Conservation (phyloP, 2,797 vertebrate genomes). For the Phalloptychus januarius region DNA sequence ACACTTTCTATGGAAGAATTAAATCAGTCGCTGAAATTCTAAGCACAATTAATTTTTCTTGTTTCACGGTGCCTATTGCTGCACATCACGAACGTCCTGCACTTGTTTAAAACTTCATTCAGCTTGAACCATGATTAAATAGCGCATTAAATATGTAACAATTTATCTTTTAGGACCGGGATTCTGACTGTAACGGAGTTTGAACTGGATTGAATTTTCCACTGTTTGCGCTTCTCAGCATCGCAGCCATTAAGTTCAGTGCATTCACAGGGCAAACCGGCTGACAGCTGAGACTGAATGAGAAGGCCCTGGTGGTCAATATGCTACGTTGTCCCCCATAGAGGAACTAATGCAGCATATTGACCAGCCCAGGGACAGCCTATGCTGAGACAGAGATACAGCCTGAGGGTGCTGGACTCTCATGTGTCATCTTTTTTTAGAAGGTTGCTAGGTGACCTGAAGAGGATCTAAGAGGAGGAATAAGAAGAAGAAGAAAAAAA, state of each 20-base stretch:
- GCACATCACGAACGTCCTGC: neutral
- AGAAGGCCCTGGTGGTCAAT: slow-evolving; percentile 47
- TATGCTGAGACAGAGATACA: slow-evolving; percentile 18
- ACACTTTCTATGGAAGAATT: too few species aligned
- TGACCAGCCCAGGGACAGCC: slow-evolving; percentile 38
- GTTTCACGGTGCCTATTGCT: neutral
- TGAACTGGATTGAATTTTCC: neutral
- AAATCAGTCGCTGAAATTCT: too few species aligned
- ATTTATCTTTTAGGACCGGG: neutral
- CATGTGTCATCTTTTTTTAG: slow-evolving; percentile 41
- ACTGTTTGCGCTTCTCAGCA: neutral
- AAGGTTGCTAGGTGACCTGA: slow-evolving; percentile 73
- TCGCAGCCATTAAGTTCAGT: neutral
- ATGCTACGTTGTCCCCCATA: slow-evolving; percentile 35
- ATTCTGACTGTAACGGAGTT: neutral
- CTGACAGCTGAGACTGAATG: slow-evolving; percentile 18
- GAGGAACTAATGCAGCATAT: slow-evolving; percentile 50
- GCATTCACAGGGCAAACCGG: neutral
- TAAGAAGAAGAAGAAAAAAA: slow-evolving; percentile 32
- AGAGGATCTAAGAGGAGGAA: slow-evolving; percentile 63
- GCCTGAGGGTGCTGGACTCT: slow-evolving; percentile 34
- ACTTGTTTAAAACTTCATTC: neutral
- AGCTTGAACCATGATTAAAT: neutral
- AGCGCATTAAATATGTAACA: neutral
- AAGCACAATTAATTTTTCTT: neutral